Base-by-base conservation (phyloP, 2,113 vertebrate genomes). In the Benitochromis conjunctus region DNA sequence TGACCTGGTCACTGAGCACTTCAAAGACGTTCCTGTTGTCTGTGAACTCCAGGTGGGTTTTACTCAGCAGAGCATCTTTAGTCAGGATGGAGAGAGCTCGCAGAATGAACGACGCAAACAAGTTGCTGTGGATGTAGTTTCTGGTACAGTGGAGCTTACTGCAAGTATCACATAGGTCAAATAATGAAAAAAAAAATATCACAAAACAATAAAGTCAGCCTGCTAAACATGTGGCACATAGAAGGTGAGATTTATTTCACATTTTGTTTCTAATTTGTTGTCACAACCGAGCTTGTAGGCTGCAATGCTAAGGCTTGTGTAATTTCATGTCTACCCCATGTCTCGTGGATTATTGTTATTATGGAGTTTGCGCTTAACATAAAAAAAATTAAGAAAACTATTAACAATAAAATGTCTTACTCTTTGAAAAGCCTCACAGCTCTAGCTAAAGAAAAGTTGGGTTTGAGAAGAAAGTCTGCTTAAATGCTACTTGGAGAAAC, bases 71-170 rank as follows among this genome's bases (percentile, higher is more conserved):
- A 0, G 96, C 94, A 1, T 98, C 98, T 87, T 97, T 97, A 89
- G 97, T 96, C 89, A 98, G 97, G 89, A 98, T 95, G 0, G 97
- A 98, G 87, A 97, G 83, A 3, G 97, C 98, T 46, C 97, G 96
- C 29, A 98, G 96, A 77, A 98, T 97, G 86, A 98, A 98, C 56
- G 98, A 98, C 0, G 85, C 96, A 85, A 98, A 98, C 84, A 98
- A 95, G 90, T 98, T 98, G 91, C 97, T 92, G 87, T 98, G 85
- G 80, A 86, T 86, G 84, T 81, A 69, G 48, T 82, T 82, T 62
- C 84, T 80, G 51, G 84, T 86, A 71, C 85, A 86, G 85, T 66
- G 85, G 21, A 87, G 80, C 62, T 62, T 87, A 9, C 86, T 87
- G 86, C 41, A 60, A 64, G 29, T 7, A 9, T 56, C 31, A 55